phyloP scores from a whole-genome alignment of 2,888 invertebrate species.

The Nycteola revayana region DNA sequence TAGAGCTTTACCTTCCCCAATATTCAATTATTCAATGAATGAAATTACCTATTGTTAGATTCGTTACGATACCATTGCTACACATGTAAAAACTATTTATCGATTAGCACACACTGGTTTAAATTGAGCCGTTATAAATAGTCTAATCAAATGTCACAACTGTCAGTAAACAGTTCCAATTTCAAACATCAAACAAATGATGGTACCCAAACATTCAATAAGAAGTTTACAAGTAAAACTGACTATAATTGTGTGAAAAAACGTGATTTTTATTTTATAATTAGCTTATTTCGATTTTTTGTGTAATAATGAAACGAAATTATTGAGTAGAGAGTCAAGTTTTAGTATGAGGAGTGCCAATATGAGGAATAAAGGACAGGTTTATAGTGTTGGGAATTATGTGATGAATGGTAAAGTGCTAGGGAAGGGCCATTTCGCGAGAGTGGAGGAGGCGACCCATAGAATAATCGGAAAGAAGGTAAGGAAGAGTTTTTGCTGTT shows the following conservation, averaged over 20 bases:
- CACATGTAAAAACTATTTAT: slow-evolving; percentile 28
- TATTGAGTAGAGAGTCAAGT: slow-evolving; percentile 45
- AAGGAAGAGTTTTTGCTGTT: too few relatives aligned
- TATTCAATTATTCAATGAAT: too few relatives aligned
- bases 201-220: slow-evolving; percentile 49
- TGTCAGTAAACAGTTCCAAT: slow-evolving; percentile 58
- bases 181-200: slow-evolving; percentile 70
- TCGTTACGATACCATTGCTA: too few relatives aligned
- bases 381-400: slow-evolving; percentile 86
- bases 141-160: slow-evolving; percentile 60
- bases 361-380: slow-evolving; percentile 63
- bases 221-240: slow-evolving; percentile 60
- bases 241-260: slow-evolving; percentile 41
- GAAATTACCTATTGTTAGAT: too few relatives aligned
- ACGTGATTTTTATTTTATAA: slow-evolving; percentile 28
- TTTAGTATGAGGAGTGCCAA: slow-evolving; percentile 53
- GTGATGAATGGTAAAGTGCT: slow-evolving; percentile 86
- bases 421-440: slow-evolving; percentile 89
- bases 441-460: slow-evolving; percentile 88
- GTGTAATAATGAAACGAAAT: slow-evolving; percentile 58
- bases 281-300: slow-evolving; percentile 27
- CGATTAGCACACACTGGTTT: slow-evolving; percentile 34
- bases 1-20: too few relatives aligned
- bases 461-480: slow-evolving; percentile 86
- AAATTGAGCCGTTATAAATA: slow-evolving; percentile 58